Base-by-base conservation (phyloP, 2,888 invertebrate species). In the Sphecodes monilicornis region DNA sequence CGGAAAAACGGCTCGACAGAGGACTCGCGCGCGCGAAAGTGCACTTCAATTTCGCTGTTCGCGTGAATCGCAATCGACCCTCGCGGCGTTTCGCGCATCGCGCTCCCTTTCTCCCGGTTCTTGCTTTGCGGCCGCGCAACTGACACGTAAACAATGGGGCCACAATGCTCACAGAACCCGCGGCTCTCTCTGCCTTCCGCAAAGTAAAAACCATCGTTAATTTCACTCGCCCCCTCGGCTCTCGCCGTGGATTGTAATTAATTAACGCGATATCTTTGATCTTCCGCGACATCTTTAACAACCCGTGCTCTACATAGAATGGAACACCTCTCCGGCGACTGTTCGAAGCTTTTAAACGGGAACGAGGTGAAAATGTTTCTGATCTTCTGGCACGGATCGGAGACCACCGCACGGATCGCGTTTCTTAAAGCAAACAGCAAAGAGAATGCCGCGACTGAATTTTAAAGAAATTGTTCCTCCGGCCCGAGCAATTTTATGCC, bases 41-140 rank as follows among this genome's bases (percentile, higher is more conserved):
- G 43, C 84, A 66, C 71, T 85, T 75, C 74, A 85, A 85, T 85
- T 78, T 85, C 41, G 60, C 60, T 68, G 76, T 54, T 71, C 66
- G 71, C 70, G 76, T 74, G 57, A 72, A 77, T 75, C 74, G 70
- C 75, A 71, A 80, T 72, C 84, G 80, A 74, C 72, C 50, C 72
- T 54, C 77, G 43, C 39, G 64, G 39, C 39, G 66, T 32, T 36
- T 36, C 36, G 36, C 68, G 68, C 39, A 39, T 39, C 39, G 36
- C 22, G n/a, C 71, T 50, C 60, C 68, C 60, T 64, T 60, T 60
- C 46, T 41, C 41, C 43, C 54, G n/a, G 43, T 26, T 69, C 60
- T 70, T 64, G 50, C 39, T 76, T 39, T 22, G 43, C 69, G 41
- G 54, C 75, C 64, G 68, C 36, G 76, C 36, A 73, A 50, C 54